phyloP scores from a whole-genome alignment of 1,140 invertebrate species.

The Drosophila virilis region DNA sequence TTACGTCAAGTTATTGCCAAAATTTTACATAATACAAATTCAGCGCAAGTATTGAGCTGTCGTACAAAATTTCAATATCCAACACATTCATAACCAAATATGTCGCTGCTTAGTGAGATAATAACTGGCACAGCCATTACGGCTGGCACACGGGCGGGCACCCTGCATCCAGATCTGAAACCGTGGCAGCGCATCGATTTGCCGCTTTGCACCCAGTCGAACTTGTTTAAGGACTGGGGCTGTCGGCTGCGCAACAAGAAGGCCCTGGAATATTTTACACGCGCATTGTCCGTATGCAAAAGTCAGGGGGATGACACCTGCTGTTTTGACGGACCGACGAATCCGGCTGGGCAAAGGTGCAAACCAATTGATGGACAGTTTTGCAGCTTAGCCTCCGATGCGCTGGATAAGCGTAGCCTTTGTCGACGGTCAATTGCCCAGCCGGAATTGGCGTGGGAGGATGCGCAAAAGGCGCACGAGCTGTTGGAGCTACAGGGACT shows the following conservation, averaged over 20 bases:
- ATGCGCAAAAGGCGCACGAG: slow-evolving; percentile 23
- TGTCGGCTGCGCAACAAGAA: slow-evolving; percentile 6
- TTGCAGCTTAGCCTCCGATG: neutral
- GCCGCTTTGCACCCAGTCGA: slow-evolving; percentile 30
- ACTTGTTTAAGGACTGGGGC: slow-evolving; percentile 52
- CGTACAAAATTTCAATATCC: neutral
- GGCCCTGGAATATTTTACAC: slow-evolving; percentile 24
- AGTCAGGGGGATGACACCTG: neutral
- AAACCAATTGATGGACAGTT: neutral
- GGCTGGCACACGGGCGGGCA: neutral
- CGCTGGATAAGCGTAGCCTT: slow-evolving; percentile 5
- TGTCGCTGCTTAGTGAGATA: neutral
- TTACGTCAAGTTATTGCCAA: slow-evolving; percentile 8
- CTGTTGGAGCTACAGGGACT: neutral
- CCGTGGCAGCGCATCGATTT: slow-evolving; percentile 63
- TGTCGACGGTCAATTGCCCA: slow-evolving; percentile 28
- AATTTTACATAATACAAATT: slow-evolving; percentile 26
- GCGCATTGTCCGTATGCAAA: slow-evolving; percentile 29
- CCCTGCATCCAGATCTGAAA: slow-evolving; percentile 25
- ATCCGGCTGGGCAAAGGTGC: neutral
- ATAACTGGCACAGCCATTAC: neutral
- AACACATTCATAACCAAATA: neutral
- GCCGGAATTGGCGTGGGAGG: slow-evolving; percentile 27
- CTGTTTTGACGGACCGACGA: neutral
- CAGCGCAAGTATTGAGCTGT: neutral